Percentiles rank a stretch among this genome's conserved stretches.
Conservation (phyloP, 2,797 vertebrate species). For the Hypotaenidia philippensis region DNA sequence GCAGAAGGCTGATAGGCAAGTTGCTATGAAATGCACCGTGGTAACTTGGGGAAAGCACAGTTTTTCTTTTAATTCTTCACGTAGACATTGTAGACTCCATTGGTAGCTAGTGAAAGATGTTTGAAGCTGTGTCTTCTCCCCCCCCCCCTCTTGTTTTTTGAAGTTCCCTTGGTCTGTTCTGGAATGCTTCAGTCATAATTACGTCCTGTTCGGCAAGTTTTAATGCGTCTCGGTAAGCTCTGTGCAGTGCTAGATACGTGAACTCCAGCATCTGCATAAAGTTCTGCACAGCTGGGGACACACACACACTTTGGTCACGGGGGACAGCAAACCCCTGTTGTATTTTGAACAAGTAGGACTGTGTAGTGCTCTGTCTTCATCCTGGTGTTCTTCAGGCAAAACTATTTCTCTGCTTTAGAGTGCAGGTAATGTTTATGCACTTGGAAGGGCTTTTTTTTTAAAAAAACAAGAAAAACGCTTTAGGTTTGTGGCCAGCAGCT, state of each 20-base stretch:
- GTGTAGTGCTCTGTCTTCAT: fast-evolving
- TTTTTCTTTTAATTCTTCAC: not conserved
- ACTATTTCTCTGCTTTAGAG: not conserved
- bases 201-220: conserved; percentile 62
- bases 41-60: not conserved
- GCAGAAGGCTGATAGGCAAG: not conserved
- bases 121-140: not conserved
- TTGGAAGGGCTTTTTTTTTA: not conserved
- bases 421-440: not conserved
- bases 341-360: not conserved
- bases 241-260: not conserved
- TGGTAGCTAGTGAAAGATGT: not conserved
- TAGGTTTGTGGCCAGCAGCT: not conserved
- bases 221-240: not conserved
- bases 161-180: conserved; percentile 53
- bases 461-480: not conserved
- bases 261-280: conserved; percentile 9
- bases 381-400: not conserved
- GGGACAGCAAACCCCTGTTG: not conserved
- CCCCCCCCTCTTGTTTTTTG: not conserved
- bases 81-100: not conserved
- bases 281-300: not conserved
- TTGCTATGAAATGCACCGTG: not conserved
- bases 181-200: conserved; percentile 62
- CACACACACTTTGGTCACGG: not conserved